Conservation (phyloP, 2,113 vertebrate genomes). For the Gallinago jamesoni region DNA sequence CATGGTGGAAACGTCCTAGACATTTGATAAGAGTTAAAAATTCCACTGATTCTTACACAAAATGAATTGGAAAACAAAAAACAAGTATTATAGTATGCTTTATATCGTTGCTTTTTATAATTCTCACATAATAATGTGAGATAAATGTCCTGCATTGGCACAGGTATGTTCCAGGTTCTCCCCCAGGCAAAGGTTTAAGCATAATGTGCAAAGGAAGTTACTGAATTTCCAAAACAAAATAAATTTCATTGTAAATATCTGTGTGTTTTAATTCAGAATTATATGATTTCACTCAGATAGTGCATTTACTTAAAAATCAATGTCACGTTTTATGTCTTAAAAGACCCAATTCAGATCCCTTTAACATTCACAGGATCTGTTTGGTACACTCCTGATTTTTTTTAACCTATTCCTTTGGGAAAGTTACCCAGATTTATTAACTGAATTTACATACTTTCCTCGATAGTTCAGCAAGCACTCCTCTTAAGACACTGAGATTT, state of each 20-base stretch:
- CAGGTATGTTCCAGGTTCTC: not conserved
- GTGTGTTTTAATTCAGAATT: not conserved
- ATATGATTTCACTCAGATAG: not conserved
- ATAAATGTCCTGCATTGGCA: not conserved
- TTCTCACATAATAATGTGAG: not conserved
- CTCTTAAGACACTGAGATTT: not conserved
- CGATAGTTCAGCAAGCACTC: not conserved
- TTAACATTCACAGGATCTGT: conserved; percentile 18
- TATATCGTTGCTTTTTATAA: not conserved
- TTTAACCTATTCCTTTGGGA: not conserved
- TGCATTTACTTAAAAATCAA: not conserved
- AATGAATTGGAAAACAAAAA: not conserved
- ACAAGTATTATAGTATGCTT: not conserved
- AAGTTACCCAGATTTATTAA: not conserved
- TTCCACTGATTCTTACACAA: not conserved
- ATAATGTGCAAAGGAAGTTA: not conserved
- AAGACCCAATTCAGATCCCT: not conserved
- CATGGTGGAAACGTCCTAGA: not conserved
- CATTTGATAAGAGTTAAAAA: not conserved
- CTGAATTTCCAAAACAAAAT: not conserved
- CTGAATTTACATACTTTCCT: not conserved
- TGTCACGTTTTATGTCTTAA: not conserved
- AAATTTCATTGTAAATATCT: not conserved
- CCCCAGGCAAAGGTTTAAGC: not conserved
- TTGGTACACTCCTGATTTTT: not conserved